Conservation (phyloP, 2,113 vertebrate species). For the Sciurus niger region DNA sequence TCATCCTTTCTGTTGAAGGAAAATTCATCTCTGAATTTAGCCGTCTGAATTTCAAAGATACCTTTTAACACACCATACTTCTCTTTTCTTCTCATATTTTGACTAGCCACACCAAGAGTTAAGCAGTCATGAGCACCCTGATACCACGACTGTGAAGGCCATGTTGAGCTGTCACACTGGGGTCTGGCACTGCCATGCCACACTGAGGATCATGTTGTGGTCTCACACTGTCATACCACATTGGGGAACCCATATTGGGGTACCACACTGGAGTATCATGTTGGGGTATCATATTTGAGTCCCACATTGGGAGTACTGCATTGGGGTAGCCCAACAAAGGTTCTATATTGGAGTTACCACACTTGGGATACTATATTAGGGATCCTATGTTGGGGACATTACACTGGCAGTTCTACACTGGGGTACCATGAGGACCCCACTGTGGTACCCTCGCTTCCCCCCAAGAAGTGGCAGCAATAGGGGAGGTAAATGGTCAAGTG, state of each 20-base stretch:
- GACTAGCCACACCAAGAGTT: not conserved
- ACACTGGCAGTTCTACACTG: no score
- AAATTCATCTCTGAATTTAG: not conserved
- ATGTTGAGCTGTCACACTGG: not conserved
- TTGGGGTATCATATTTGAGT: no score
- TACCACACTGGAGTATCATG: not conserved
- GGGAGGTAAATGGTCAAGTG: not conserved
- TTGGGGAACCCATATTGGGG: not conserved
- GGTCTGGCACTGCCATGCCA: no score
- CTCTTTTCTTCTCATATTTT: not conserved
- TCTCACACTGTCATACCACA: not conserved
- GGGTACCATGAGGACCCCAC: no score
- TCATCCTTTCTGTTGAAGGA: not conserved
- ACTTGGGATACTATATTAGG: no score
- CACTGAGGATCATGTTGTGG: not conserved
- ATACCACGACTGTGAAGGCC: conserved; percentile 35
- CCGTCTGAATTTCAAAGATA: not conserved
- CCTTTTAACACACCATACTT: not conserved
- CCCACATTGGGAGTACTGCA: no score
- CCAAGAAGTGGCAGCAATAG: not conserved
- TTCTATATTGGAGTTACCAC: no score
- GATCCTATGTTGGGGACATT: no score
- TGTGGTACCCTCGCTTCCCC: no score
- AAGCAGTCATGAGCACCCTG: not conserved
- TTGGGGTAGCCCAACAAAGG: no score